Evolutionary conservation across 2,113 vertebrate species (phyloP).

Genomic region (Anarrhichthys ocellatus): DNA sequence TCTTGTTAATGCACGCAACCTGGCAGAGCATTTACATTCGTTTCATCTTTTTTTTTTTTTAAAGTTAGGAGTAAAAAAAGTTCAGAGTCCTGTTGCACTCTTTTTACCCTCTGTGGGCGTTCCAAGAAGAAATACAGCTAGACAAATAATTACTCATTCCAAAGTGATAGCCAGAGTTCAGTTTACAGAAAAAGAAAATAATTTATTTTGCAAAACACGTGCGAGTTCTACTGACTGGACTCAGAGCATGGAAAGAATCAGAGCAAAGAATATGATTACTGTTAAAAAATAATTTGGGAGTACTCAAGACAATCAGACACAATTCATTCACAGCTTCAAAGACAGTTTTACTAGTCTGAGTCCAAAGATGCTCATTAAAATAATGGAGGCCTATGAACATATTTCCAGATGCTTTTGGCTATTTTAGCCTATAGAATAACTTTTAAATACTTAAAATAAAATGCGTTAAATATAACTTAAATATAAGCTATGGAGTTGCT

Average conservation of each 20-base stretch:
- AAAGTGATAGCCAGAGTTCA: conserved; percentile 26
- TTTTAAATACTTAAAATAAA: conserved; percentile 9
- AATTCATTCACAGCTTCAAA: conserved; percentile 47
- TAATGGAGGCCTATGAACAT: conserved; percentile 32
- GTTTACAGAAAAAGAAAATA: conserved; percentile 36
- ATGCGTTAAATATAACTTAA: conserved; percentile 11
- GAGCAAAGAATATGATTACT: conserved; percentile 8
- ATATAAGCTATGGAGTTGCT: not conserved
- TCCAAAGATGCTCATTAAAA: conserved; percentile 57
- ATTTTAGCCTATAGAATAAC: not conserved
- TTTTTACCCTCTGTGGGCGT: conserved; percentile 1
- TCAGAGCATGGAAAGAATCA: conserved; percentile 6
- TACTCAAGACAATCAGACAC: not conserved
- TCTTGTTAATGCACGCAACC: conserved; percentile 68
- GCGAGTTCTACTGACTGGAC: not conserved
- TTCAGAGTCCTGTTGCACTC: conserved; percentile 8
- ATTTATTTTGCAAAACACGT: conserved; percentile 13
- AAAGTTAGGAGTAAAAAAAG: conserved; percentile 31
- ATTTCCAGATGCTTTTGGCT: conserved; percentile 44
- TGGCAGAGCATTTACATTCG: conserved; percentile 40
- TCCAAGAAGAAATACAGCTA: conserved; percentile 19
- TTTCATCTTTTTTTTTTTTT: conserved; percentile 24
- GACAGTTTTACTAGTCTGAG: conserved; percentile 40
- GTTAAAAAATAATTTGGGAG: conserved; percentile 31
- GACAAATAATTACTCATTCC: conserved; percentile 33